Evolutionary conservation across 2,113 vertebrate genomes (phyloP).

Genomic region (Tupaia chinensis): DNA sequence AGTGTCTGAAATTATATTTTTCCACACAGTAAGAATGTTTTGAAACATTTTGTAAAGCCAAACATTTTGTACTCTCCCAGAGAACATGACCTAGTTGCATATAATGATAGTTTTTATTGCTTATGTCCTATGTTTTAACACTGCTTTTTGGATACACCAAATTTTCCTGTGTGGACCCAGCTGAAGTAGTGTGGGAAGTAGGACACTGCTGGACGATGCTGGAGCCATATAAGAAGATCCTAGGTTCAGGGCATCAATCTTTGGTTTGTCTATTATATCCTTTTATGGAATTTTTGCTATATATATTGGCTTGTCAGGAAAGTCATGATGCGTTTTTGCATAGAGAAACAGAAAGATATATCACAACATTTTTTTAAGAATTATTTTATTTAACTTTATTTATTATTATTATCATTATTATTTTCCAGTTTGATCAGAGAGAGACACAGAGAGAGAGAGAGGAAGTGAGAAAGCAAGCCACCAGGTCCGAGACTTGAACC

Average conservation of each 20-base stretch:
- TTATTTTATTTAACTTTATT: no score
- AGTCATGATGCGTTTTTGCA: no score
- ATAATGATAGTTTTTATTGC: neutral
- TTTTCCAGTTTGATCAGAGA: no score
- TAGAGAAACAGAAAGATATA: no score
- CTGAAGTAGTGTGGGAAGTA: no score
- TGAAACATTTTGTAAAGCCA: neutral
- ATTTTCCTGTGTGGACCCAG: neutral
- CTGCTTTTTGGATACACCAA: neutral
- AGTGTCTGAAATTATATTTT: constrained; percentile 5
- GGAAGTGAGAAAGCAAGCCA: no score
- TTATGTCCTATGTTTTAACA: neutral
- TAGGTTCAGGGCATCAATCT: neutral
- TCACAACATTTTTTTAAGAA: neutral
- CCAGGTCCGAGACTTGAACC: no score
- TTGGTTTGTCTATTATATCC: neutral
- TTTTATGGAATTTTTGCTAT: neutral
- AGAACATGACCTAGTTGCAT: neutral
- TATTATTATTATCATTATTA: no score
- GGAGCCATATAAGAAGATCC: neutral
- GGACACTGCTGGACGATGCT: no score
- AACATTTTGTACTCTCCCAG: neutral
- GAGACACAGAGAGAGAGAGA: no score
- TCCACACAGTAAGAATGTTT: neutral
- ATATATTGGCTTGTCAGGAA: no score